These are phyloP conservation scores for Enteromius paludinosus DNA, from an alignment of 2,797 vertebrate genomes.

Conservation along the genomic window DNA sequence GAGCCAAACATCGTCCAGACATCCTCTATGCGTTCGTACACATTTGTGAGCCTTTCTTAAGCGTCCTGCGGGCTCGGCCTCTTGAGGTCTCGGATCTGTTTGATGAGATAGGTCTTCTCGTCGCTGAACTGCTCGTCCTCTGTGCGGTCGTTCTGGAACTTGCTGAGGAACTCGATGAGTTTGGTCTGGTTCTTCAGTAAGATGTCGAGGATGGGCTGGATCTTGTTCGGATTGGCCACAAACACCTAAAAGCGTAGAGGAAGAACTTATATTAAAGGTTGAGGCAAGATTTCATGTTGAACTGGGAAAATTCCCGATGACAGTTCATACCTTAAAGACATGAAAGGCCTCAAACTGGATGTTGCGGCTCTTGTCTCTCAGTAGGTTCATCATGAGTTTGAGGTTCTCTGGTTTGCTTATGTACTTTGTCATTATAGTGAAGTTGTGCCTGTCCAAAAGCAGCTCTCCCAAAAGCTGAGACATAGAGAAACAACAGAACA, in stretches of 20 bases:
- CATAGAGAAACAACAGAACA: constrained; percentile 44
- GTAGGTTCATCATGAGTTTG: constrained; percentile 95
- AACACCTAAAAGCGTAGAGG: constrained; percentile 82
- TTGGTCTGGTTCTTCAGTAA: constrained; percentile 96
- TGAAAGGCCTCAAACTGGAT: constrained; percentile 98
- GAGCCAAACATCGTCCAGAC: constrained; percentile 61
- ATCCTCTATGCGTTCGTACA: background rate
- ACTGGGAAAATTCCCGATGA: background rate
- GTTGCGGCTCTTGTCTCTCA: constrained; percentile 92
- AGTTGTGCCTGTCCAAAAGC: constrained; percentile 91
- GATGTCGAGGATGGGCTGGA: constrained; percentile 92
- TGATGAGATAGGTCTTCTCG: constrained; percentile 97
- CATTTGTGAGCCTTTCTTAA: constrained; percentile 68
- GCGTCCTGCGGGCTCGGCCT: constrained; percentile 88
- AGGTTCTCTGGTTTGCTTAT: constrained; percentile 95
- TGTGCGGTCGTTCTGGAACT: constrained; percentile 92
- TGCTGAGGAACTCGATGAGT: constrained; percentile 93
- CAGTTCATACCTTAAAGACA: constrained; percentile 85
- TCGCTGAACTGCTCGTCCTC: constrained; percentile 94
- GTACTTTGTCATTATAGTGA: constrained; percentile 91
- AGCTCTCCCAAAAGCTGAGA: constrained; percentile 89
- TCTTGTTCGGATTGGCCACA: constrained; percentile 95
- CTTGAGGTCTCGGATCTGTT: constrained; percentile 95
- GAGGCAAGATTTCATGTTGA: background rate
- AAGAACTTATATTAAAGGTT: background rate